Conservation (phyloP, 2,113 vertebrate genomes). For the Myiopsitta monachus region DNA sequence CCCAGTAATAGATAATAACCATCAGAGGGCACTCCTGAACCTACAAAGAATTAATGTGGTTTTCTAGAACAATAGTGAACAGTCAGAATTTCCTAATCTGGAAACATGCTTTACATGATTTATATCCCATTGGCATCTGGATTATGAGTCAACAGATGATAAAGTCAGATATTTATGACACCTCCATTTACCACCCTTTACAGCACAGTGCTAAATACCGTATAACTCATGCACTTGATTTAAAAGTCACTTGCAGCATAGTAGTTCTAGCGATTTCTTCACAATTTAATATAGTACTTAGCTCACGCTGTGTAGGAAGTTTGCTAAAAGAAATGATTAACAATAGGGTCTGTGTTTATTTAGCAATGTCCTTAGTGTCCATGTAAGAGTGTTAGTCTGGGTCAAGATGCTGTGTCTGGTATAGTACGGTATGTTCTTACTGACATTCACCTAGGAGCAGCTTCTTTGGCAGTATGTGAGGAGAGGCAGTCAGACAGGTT, state of each 20-base stretch:
- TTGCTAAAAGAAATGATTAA: conserved; percentile 37
- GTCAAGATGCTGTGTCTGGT: not conserved
- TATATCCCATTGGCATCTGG: conserved; percentile 68
- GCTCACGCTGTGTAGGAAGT: conserved; percentile 48
- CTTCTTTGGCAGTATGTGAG: not conserved
- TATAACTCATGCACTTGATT: conserved; percentile 63
- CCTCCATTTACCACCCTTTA: conserved; percentile 60
- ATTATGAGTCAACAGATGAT: conserved; percentile 73
- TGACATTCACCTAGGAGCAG: not conserved
- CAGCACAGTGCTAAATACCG: conserved; percentile 58
- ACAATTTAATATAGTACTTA: conserved; percentile 31
- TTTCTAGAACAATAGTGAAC: conserved; percentile 13
- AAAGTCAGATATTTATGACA: conserved; percentile 72
- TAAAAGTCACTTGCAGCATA: conserved; percentile 59
- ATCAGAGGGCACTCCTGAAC: conserved; percentile 70
- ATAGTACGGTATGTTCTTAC: not conserved
- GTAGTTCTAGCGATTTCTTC: conserved; percentile 52
- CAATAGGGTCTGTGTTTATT: conserved; percentile 37
- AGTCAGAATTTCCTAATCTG: conserved; percentile 44
- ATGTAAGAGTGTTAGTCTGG: not conserved
- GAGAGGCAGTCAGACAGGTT: not conserved
- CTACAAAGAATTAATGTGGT: conserved; percentile 15
- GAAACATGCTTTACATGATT: conserved; percentile 61
- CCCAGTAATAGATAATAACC: not conserved
- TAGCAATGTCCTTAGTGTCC: conserved; percentile 1